Evolutionary conservation across 53 echinoderm and acorn worm genomes (phyloP), one percentile per base, ranked within the genome.

Genomic region (Glandiceps talaboti): DNA sequence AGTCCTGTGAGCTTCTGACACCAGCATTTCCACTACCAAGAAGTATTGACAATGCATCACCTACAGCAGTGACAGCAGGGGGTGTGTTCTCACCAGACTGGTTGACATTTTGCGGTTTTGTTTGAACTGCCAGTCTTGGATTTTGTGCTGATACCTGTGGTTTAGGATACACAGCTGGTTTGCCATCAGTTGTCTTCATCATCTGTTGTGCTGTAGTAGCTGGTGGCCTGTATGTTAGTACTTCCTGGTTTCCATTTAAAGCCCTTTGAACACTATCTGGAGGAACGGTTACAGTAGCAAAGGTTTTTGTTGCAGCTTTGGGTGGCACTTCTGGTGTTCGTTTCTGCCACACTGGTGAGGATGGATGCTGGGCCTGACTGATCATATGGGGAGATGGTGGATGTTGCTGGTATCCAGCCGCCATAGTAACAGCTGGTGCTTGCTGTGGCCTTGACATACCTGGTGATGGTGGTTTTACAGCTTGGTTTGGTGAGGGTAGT

Each of bases 161-260:
- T 78, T 86, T 82, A 30, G 73, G 76, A 32, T 33, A 80, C 73
- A 45, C 33, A 73, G 78, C 76, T 85, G 72, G 84, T 76, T 73
- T 80, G 14, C 64, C 79, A 75, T 73, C 76, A 76, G 76, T 85
- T n/a, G n/a, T n/a, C n/a, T n/a, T n/a, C n/a, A n/a, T n/a, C n/a
- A n/a, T n/a, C 20, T 45, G 64, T 20, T 45, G 64, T 20, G 6
- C 6, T 6, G 6, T 45, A 20, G 64, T 20, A 12, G 64, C 20
- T 6, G 64, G 64, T 12, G 64, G 64, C 20, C 64, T 45, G 64
- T 45, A 45, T 6, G 64, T 45, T 20, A 45, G 20, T 45, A 45
- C 64, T 45, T 45, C 64, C 6, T 6, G 20, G 6, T 45, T 45
- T 45, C 64, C 64, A 6, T 45, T 6, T 12, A 6, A 6, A 45